phyloP scores from a whole-genome alignment of 2,797 vertebrate genomes.

The Hippoglossus hippoglossus region DNA sequence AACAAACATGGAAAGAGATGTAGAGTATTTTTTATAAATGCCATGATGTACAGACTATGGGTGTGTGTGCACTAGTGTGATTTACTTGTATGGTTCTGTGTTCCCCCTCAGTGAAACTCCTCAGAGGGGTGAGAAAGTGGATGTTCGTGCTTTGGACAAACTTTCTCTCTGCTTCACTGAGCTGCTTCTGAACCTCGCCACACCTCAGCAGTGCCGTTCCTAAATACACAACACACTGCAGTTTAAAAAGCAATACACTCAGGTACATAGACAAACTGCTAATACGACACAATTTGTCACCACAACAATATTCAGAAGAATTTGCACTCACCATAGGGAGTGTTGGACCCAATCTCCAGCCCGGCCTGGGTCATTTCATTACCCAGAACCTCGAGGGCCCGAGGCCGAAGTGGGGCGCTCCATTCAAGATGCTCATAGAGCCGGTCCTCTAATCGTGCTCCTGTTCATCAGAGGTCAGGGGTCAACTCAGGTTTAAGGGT shows the following conservation, averaged over 20 bases:
- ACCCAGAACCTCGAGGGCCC: conserved; percentile 90
- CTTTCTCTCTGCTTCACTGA: conserved; percentile 92
- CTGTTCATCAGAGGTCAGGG: conserved; percentile 75
- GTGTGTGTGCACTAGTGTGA: neutral
- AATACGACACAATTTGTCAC: neutral
- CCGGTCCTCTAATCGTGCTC: conserved; percentile 94
- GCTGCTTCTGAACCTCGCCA: conserved; percentile 93
- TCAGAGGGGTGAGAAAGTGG: conserved; percentile 94
- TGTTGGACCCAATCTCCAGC: conserved; percentile 93
- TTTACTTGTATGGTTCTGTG: conserved; percentile 92
- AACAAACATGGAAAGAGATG: neutral
- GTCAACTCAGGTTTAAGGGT: neutral
- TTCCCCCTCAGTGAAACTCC: conserved; percentile 93
- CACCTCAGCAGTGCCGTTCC: conserved; percentile 93
- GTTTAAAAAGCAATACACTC: neutral
- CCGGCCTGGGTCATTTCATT: conserved; percentile 94
- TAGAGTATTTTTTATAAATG: neutral
- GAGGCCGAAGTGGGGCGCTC: conserved; percentile 89
- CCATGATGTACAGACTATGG: neutral
- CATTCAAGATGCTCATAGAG: conserved; percentile 96
- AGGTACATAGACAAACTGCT: neutral
- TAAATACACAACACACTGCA: conserved; percentile 56
- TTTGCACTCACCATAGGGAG: conserved; percentile 90
- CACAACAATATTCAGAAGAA: neutral
- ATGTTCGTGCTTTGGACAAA: conserved; percentile 92